Conservation (phyloP, 2,888 invertebrate species). For the Malacosoma neustria region DNA sequence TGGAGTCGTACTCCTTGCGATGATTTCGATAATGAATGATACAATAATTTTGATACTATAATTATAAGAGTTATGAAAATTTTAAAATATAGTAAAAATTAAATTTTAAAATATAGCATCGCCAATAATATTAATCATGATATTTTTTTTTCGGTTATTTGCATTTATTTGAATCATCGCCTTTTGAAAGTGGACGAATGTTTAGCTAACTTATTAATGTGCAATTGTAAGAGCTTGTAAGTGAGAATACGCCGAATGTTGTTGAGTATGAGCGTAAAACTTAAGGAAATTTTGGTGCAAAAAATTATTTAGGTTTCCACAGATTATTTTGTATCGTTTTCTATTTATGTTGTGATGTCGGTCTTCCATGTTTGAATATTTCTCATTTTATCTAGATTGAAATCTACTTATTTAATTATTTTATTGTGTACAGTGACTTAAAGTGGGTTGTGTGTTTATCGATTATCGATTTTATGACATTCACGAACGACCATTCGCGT, state of each 20-base stretch:
- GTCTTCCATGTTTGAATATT: constrained; percentile 64
- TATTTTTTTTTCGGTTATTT: not conserved
- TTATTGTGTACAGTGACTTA: constrained; percentile 46
- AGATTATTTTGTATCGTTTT: constrained; percentile 49
- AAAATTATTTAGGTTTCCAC: constrained; percentile 39
- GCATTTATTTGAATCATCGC: not conserved
- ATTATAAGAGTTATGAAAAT: too few species aligned
- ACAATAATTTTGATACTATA: too few species aligned
- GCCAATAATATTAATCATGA: not conserved
- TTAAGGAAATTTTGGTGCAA: constrained; percentile 38
- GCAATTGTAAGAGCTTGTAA: too few species aligned
- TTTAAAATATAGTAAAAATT: not conserved
- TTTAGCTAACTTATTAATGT: too few species aligned
- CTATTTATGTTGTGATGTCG: constrained; percentile 72
- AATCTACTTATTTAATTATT: constrained; percentile 47
- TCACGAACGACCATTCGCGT: constrained; percentile 25
- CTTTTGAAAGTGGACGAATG: not conserved
- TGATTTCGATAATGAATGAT: not conserved
- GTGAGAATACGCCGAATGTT: too few species aligned
- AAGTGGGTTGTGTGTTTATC: constrained; percentile 28
- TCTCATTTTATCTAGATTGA: constrained; percentile 45
- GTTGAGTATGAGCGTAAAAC: too few species aligned
- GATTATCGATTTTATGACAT: constrained; percentile 34
- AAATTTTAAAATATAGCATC: not conserved
- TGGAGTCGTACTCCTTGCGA: too few species aligned